Evolutionary conservation across 1,140 invertebrate species (phyloP), one percentile per base, ranked within the genome.

Genomic region (Drosophila sp.): DNA sequence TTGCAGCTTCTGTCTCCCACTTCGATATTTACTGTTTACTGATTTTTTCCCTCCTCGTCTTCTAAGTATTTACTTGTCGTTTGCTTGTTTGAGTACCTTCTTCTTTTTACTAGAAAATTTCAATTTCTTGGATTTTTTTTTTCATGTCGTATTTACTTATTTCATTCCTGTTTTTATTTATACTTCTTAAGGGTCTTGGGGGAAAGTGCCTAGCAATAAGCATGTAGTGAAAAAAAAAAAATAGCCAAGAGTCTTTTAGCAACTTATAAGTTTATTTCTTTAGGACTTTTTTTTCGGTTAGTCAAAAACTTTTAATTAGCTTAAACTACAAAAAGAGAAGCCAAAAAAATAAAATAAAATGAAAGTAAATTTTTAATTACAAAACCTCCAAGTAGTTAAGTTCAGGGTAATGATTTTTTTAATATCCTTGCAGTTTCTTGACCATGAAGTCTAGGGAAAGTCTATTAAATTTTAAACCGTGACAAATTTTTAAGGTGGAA

Each of bases 301-400:
- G 44, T 50, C 25, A 27, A 69, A 87, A 86, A 86, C 83, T 86
- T 86, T 86, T 86, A 86, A 86, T 86, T 86, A 82, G 83, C 83
- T 81, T 79, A 80, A 87, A 82, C 74, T 86, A 72, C 69, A 61
- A 60, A 65, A 58, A 29, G 44, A 50, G 27, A 8, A 27, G 23
- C 25, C 23, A 41, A 65, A 60, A 70, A 72, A 40, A 47, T 41
- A 54, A 60, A 40, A 57, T 17, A 27, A 47, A 30, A 30, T 27
- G 6, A 76, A 70, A 61, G 72, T 60, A 17, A 63, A 76, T 76
- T 86, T 87, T 86, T 86, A 86, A 86, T 86, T 86, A 86, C 80
- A 68, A 67, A 72, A 38, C 8, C 68, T 76, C 70, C 56, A 68
- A 75, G 64, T 50, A 27, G 44, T 50, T 27, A 50, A 50, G 4